A percentile compares a stretch with the other conserved stretches of the same genome.
Evolutionary conservation across 1,140 invertebrate genomes (phyloP).

Genomic region (Mactra quadrangularis): DNA sequence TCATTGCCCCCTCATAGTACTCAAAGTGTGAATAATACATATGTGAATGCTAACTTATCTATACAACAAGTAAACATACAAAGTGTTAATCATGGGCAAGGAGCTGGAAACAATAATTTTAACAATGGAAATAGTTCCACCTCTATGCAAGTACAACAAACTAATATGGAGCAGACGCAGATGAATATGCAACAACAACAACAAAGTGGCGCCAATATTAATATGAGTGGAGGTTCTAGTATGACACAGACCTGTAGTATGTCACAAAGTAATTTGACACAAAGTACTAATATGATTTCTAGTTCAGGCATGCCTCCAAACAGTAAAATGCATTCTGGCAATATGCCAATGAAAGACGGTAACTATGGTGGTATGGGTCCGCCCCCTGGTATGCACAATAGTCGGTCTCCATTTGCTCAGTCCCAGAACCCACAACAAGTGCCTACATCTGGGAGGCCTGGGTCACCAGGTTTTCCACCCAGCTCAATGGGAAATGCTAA

Average conservation of each 20-base stretch:
- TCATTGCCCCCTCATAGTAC: slow-evolving; percentile 68
- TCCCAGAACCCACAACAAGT: slow-evolving; percentile 62
- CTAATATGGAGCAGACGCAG: slow-evolving; percentile 48
- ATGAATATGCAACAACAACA: slow-evolving; percentile 45
- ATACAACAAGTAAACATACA: slow-evolving; percentile 86
- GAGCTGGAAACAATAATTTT: slow-evolving; percentile 67
- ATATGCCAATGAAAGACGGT: slow-evolving; percentile 48
- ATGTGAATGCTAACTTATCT: slow-evolving; percentile 85
- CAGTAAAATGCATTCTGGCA: slow-evolving; percentile 28
- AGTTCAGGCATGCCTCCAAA: slow-evolving; percentile 37
- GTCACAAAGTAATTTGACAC: slow-evolving; percentile 46
- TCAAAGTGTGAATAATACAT: slow-evolving; percentile 85
- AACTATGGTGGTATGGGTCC: slow-evolving; percentile 43
- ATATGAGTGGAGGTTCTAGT: slow-evolving; percentile 10
- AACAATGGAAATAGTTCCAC: slow-evolving; percentile 62
- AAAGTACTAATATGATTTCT: slow-evolving; percentile 38
- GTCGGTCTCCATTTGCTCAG: slow-evolving; percentile 62
- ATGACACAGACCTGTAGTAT: slow-evolving; percentile 50
- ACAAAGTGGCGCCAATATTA: slow-evolving; percentile 49
- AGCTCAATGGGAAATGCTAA: slow-evolving; percentile 82
- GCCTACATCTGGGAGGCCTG: slow-evolving; percentile 63
- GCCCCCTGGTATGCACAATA: slow-evolving; percentile 58
- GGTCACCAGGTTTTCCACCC: slow-evolving; percentile 68
- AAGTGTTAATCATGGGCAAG: slow-evolving; percentile 78
- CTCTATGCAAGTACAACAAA: slow-evolving; percentile 79